Evolutionary conservation across 2,113 vertebrate species (phyloP).

Genomic region (Rhinoderma darwinii): DNA sequence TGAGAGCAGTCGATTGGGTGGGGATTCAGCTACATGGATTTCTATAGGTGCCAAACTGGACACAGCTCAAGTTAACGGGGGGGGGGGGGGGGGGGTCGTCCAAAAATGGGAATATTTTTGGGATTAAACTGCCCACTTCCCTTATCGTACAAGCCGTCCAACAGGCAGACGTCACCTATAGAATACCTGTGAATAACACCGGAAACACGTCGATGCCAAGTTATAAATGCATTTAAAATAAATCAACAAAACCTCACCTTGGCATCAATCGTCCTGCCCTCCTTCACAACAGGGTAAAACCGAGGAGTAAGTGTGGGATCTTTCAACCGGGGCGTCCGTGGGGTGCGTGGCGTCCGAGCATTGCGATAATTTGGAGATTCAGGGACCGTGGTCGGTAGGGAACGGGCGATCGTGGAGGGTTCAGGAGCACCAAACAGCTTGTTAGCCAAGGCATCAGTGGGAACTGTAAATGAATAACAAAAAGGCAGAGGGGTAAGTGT

Average conservation of each 20-base stretch:
- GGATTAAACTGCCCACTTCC: no score
- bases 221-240: not conserved
- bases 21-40: no score
- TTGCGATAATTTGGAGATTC: slow-evolving; percentile 95
- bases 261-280: slow-evolving; percentile 91
- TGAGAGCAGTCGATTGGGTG: no score
- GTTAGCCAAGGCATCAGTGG: slow-evolving; percentile 95
- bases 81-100: no score
- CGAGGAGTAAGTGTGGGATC: slow-evolving; percentile 90
- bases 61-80: no score
- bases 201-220: no score
- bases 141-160: no score
- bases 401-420: slow-evolving; percentile 89
- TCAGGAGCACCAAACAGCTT: slow-evolving; percentile 95
- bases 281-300: slow-evolving; percentile 98
- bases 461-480: slow-evolving; percentile 76
- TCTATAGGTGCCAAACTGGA: no score
- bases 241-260: slow-evolving; percentile 77
- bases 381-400: slow-evolving; percentile 93
- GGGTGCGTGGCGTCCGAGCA: slow-evolving; percentile 91
- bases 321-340: slow-evolving; percentile 92
- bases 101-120: no score
- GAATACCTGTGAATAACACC: no score
- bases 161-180: no score
- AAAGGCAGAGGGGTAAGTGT: not conserved